Conservation (phyloP, 2,113 vertebrate species). For the Semnopithecus entellus region DNA sequence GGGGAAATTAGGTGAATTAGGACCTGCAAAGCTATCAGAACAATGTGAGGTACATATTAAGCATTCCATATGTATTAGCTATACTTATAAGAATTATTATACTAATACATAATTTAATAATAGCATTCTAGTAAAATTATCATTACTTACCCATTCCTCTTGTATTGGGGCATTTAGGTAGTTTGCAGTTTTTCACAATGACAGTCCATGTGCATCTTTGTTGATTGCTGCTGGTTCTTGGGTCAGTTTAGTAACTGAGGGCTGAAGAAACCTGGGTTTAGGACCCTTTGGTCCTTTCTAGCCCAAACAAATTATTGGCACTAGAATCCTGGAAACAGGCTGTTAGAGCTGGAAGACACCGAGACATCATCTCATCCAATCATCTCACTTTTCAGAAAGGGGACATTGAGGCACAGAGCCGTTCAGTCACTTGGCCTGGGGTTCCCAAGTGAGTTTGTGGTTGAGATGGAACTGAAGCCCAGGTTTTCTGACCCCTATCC, state of each 20-base stretch:
- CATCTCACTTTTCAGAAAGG: not conserved
- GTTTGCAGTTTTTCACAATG: not conserved
- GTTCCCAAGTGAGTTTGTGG: not conserved
- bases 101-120: not conserved
- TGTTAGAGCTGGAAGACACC: not conserved
- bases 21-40: not conserved
- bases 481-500: not conserved
- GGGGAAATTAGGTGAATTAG: not conserved
- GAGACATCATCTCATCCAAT: not conserved
- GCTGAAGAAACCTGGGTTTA: not conserved
- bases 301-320: not conserved
- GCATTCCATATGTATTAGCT: not conserved
- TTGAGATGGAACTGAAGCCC: not conserved
- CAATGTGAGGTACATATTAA: not conserved
- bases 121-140: not conserved
- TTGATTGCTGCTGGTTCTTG: not conserved
- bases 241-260: not conserved
- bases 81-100: not conserved
- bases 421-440: not conserved
- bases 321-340: not conserved
- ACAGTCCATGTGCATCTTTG: not conserved
- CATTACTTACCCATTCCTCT: not conserved
- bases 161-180: not conserved
- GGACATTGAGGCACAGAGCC: not conserved
- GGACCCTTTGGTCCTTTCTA: not conserved